These are phyloP conservation scores for Cassiopea andromeda DNA, from an alignment of 30 jellyfish, hydroid and myxozoan species.

Conservation along the genomic window DNA sequence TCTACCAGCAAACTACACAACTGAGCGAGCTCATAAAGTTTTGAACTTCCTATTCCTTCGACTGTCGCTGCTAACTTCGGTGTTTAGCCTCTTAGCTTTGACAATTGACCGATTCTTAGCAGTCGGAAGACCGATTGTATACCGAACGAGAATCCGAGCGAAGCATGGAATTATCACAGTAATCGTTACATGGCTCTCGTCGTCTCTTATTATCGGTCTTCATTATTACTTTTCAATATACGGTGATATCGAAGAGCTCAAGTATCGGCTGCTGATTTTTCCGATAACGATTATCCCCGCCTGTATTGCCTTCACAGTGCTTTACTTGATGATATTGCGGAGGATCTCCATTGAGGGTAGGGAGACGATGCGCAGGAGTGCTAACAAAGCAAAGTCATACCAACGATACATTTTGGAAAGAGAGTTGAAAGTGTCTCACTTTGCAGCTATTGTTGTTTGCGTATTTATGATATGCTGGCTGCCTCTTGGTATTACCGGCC, in stretches of 20 bases:
- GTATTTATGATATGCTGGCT: conserved; percentile 71
- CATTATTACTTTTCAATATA: conserved; percentile 6
- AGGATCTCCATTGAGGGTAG: not conserved
- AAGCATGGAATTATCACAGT: conserved; percentile 19
- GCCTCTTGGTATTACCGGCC: conserved; percentile 55
- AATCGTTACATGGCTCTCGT: conserved; percentile 32
- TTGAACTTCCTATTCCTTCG: conserved; percentile 50
- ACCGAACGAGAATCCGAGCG: conserved; percentile 13
- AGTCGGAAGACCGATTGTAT: conserved; percentile 27
- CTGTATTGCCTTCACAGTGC: not conserved
- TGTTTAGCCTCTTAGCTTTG: conserved; percentile 55
- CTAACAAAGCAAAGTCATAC: not conserved
- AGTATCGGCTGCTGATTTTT: conserved; percentile 26
- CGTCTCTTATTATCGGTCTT: conserved; percentile 5
- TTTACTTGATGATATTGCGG: not conserved
- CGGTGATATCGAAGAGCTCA: not conserved
- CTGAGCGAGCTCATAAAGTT: not conserved
- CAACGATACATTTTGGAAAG: conserved; percentile 29
- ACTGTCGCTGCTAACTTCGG: conserved; percentile 63
- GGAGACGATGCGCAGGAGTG: conserved; percentile 10
- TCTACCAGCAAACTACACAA: not conserved
- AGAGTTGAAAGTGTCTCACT: conserved; percentile 51
- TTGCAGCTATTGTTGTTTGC: conserved; percentile 53
- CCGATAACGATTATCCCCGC: conserved; percentile 34
- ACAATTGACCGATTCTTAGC: conserved; percentile 59